Evolutionary conservation across 2,113 vertebrate species (phyloP).

Genomic region (Uropsilus gracilis): DNA sequence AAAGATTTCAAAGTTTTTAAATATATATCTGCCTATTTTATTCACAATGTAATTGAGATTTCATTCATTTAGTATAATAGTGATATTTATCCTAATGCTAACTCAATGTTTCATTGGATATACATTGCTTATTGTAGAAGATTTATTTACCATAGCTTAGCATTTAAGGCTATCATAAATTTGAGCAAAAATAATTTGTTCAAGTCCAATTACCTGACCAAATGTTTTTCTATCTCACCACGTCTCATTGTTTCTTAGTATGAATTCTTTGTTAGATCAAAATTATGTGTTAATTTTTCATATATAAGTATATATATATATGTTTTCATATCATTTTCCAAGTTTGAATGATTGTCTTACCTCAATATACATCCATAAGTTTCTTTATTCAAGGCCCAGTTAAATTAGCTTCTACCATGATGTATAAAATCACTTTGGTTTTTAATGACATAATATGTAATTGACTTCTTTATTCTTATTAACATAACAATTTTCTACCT

Average conservation of each 20-base stretch:
- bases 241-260: background rate
- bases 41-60: background rate
- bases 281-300: background rate
- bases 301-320: too few species aligned
- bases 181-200: too few species aligned
- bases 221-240: background rate
- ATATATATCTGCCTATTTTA: background rate
- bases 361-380: background rate
- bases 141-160: background rate
- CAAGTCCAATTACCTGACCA: background rate
- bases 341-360: background rate
- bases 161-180: background rate
- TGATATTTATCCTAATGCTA: background rate
- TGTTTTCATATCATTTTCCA: background rate
- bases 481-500: background rate
- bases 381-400: background rate
- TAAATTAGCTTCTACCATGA: background rate
- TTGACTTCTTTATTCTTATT: background rate
- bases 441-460: background rate
- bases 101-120: background rate
- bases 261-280: background rate
- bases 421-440: background rate
- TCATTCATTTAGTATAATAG: background rate
- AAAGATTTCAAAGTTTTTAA: background rate
- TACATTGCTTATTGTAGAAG: background rate